Percentiles rank a stretch among this genome's conserved stretches.
Conservation (phyloP, 2,797 vertebrate genomes). For the Pantherophis alleghaniensis region DNA sequence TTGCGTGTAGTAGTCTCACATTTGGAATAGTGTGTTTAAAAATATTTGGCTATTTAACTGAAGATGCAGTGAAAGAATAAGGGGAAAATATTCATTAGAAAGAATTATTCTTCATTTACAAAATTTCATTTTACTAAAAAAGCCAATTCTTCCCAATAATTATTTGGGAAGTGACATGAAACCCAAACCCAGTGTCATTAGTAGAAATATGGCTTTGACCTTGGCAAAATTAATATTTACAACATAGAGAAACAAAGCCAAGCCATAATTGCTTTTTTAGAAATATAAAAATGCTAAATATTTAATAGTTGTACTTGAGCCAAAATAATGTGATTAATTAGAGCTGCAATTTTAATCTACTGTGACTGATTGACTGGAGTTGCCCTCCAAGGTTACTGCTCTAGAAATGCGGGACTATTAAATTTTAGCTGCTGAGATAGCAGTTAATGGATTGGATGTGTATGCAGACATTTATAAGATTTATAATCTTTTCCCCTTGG, state of each 20-base stretch:
- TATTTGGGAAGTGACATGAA: neutral
- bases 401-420: neutral
- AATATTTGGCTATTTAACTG: neutral
- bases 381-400: neutral
- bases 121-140: neutral
- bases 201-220: neutral
- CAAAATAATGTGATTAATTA: constrained; percentile 1
- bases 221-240: neutral
- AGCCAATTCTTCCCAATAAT: neutral
- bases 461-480: neutral
- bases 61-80: neutral
- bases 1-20: neutral
- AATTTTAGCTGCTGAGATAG: neutral
- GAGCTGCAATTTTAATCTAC: neutral
- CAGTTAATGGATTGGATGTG: neutral
- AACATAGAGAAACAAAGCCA: neutral
- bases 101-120: neutral
- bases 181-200: neutral
- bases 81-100: neutral
- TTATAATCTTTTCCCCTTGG: neutral
- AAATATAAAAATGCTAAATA: neutral
- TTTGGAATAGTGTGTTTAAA: neutral
- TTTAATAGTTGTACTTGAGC: neutral
- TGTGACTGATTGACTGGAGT: neutral
- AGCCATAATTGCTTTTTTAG: neutral